Evolutionary conservation across 2,888 invertebrate genomes (phyloP).

Genomic region (Podabrus alpinus): DNA sequence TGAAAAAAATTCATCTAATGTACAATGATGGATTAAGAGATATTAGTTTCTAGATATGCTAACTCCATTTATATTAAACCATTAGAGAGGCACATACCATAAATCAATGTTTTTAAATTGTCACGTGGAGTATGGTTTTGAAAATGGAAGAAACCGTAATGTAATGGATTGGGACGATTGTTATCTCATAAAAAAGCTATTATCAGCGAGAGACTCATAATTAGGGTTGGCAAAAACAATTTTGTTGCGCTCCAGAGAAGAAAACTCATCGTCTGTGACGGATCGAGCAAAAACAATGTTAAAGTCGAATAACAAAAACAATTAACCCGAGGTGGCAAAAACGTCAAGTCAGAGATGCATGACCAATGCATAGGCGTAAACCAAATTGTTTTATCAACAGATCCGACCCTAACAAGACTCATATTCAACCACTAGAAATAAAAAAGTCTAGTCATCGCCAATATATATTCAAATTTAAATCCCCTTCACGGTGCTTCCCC

Average conservation of each 20-base stretch:
- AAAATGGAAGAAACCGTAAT: not conserved
- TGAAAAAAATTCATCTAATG: not conserved
- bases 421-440: constrained; percentile 29
- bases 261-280: constrained; percentile 29
- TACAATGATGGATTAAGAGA: constrained; percentile 4
- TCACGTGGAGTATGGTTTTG: not conserved
- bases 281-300: constrained; percentile 26
- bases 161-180: not conserved
- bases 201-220: constrained; percentile 24
- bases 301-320: constrained; percentile 29
- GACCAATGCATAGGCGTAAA: constrained; percentile 29
- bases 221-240: constrained; percentile 29
- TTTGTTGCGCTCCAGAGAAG: constrained; percentile 26
- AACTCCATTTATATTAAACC: constrained; percentile 2
- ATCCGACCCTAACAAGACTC: constrained; percentile 28
- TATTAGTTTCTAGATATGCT: constrained; percentile 5
- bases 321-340: constrained; percentile 29
- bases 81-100: not conserved
- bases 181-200: constrained; percentile 14
- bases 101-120: not conserved
- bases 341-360: constrained; percentile 29
- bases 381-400: constrained; percentile 29
- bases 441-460: constrained; percentile 49
- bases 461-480: constrained; percentile 54
- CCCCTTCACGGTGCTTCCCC: constrained; percentile 39